Conservation (phyloP, 2,888 invertebrate species). For the Mesopsocus fuscifrons region DNA sequence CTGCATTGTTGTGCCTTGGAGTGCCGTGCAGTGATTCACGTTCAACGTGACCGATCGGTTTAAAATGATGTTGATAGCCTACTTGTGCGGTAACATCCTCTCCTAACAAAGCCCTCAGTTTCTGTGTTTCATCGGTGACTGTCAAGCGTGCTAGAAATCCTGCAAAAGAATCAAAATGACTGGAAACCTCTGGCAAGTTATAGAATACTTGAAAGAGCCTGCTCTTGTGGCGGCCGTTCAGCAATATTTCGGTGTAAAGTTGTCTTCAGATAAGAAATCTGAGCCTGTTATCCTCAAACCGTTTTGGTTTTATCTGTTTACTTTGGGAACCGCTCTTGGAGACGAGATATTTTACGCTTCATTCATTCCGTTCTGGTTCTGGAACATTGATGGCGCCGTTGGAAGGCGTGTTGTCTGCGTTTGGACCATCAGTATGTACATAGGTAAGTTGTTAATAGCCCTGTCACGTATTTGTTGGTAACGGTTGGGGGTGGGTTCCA, state of each 20-base stretch:
- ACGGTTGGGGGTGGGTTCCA: too few relatives aligned
- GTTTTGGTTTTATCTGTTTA: conserved; percentile 71
- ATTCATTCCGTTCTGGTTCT: conserved; percentile 88
- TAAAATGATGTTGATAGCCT: too few relatives aligned
- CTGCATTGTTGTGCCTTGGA: too few relatives aligned
- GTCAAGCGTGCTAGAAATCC: too few relatives aligned
- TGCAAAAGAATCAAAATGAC: too few relatives aligned
- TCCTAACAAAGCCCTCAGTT: too few relatives aligned
- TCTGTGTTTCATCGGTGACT: too few relatives aligned
- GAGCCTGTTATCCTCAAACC: conserved; percentile 41
- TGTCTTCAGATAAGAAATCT: conserved; percentile 24
- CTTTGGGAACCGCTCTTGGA: conserved; percentile 68
- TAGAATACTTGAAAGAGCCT: conserved; percentile 56
- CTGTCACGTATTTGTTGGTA: too few relatives aligned
- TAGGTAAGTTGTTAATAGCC: conserved; percentile 45
- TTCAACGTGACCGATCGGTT: too few relatives aligned
- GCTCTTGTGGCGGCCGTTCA: conserved; percentile 59
- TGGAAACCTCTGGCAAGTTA: conserved; percentile 17
- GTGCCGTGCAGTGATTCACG: too few relatives aligned
- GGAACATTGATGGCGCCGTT: conserved; percentile 81
- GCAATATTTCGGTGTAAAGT: conserved; percentile 51
- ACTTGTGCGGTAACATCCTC: too few relatives aligned
- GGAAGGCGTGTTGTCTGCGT: conserved; percentile 63
- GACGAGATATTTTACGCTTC: conserved; percentile 79
- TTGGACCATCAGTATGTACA: conserved; percentile 69